These are phyloP conservation scores for Eurois occulta DNA, from an alignment of 2,888 invertebrate species.

Conservation along the genomic window DNA sequence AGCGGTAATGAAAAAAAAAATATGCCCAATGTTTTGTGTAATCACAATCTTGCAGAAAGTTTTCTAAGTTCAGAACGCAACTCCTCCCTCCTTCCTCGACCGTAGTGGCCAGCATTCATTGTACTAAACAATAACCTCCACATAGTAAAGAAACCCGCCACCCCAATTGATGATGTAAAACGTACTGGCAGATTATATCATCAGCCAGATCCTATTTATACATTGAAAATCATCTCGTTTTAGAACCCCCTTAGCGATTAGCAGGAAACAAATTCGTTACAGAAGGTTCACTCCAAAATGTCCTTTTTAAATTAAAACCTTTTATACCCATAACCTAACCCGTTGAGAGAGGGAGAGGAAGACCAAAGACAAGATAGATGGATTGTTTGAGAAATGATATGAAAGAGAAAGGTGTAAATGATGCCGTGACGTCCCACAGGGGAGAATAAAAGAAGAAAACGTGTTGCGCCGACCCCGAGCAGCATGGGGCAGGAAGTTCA, in stretches of 20 bases:
- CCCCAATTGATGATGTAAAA: neutral
- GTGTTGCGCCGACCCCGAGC: neutral
- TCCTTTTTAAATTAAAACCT: neutral
- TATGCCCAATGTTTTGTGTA: neutral
- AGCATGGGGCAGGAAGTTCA: neutral
- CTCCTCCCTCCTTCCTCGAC: neutral
- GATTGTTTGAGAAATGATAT: neutral
- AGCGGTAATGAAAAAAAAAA: neutral
- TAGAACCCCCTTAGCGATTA: conserved; percentile 1
- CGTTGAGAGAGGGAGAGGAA: neutral
- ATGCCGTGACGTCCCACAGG: neutral
- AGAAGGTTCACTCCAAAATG: neutral
- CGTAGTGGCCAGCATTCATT: neutral
- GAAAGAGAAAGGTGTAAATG: neutral
- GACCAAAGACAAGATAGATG: neutral
- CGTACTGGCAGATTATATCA: neutral
- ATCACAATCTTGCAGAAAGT: neutral
- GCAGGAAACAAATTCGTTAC: neutral
- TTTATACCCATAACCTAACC: neutral
- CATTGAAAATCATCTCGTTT: conserved; percentile 6
- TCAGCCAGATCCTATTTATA: neutral
- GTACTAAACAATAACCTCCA: neutral
- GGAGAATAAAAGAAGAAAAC: neutral
- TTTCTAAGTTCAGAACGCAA: neutral
- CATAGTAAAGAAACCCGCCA: neutral